Base-by-base conservation (phyloP, 2,113 vertebrate species). In the Isurus oxyrinchus region DNA sequence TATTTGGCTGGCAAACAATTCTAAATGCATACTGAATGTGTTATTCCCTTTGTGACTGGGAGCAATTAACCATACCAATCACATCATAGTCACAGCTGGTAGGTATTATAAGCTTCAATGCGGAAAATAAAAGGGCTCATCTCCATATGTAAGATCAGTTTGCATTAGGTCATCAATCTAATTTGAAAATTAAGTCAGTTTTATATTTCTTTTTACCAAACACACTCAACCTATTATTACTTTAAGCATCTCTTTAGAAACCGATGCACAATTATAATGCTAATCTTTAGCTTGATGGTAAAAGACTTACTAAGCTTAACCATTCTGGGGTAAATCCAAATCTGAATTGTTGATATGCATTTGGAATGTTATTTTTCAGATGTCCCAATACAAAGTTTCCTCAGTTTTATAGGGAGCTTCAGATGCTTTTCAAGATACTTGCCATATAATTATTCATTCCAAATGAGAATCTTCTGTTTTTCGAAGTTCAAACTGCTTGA, bases 81-180 rank as follows among this genome's bases (percentile, higher is more conserved):
- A 40, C 90, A 94, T 94, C 90, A 96, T 96, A 97, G 97, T 97
- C 97, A 97, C 97, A 98, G 97, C 97, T 98, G 97, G 97, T 98
- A 94, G 91, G 97, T 96, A 96, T 97, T 96, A 40, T 86, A 96
- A 97, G 96, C 96, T 97, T 97, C 97, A 97, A 95, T 0, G 0
- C 97, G 97, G 97, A 97, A 97, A 96, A 97, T 97, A 97, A 97
- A 97, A 96, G 96, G 96, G 96, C 96, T 97, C 96, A 66, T 96
- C 96, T 96, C 94, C 44, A 2, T 96, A 95, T 95, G 61, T 44
- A 94, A 94, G 90, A 94, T 95, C 94, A 95, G 66, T 95, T 53
- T 69, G 94, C 94, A 49, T 69, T 69, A 72, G 66, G 94, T 69
- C 66, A 95, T 95, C 94, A 95, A 69, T 95, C 94, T 95, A 95